These are phyloP conservation scores for Macrosoma leucophasiata DNA, from an alignment of 2,888 invertebrate genomes.

Conservation along the genomic window DNA sequence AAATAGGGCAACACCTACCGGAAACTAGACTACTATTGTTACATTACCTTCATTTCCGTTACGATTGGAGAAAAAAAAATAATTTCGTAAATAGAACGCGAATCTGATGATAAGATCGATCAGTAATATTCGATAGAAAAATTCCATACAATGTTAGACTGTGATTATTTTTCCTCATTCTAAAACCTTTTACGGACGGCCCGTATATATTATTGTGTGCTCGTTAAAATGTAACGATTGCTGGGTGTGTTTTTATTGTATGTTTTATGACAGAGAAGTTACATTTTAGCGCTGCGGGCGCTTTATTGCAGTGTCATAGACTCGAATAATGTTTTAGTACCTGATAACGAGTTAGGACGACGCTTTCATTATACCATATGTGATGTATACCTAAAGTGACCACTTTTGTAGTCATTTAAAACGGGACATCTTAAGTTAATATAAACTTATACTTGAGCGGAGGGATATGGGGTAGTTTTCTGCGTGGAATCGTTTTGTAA, in stretches of 20 bases:
- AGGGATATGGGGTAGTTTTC: no score
- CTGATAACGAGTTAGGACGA: conserved; percentile 61
- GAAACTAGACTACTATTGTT: conserved; percentile 50
- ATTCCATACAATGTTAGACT: conserved; percentile 29
- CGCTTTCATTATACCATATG: no score
- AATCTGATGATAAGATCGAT: not conserved
- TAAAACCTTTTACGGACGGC: conserved; percentile 44
- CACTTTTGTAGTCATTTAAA: no score
- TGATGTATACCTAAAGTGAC: no score
- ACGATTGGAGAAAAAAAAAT: conserved; percentile 26
- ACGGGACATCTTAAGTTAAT: no score
- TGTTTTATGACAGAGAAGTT: conserved; percentile 64
- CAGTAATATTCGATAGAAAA: conserved; percentile 3
- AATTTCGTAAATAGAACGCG: conserved; percentile 3
- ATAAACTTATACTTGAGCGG: no score
- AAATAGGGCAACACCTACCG: conserved; percentile 40
- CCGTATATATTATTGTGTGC: conserved; percentile 67
- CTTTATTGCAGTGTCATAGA: conserved; percentile 69
- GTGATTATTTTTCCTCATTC: conserved; percentile 40
- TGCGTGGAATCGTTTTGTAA: no score
- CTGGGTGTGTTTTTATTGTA: conserved; percentile 65
- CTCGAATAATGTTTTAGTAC: conserved; percentile 60
- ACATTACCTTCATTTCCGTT: conserved; percentile 45
- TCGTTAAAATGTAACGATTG: conserved; percentile 70
- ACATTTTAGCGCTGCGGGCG: conserved; percentile 74